These are phyloP conservation scores for Cryptotis parvus DNA, from an alignment of 2,113 vertebrate species.

Conservation along the genomic window DNA sequence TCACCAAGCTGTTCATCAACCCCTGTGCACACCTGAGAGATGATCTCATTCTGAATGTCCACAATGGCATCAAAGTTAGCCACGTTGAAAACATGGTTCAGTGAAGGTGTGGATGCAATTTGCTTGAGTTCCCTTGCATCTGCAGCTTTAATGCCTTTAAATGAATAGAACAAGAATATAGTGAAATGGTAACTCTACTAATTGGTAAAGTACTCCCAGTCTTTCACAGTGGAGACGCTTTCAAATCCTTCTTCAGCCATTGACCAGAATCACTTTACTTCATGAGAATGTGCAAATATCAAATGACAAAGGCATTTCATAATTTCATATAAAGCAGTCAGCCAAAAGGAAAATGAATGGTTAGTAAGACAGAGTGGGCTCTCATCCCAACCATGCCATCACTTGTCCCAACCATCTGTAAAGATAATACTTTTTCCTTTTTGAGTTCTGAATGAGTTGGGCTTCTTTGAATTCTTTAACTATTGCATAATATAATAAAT, in stretches of 20 bases:
- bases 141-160: constrained; percentile 93
- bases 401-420: constrained; percentile 65
- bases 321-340: constrained; percentile 31
- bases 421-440: constrained; percentile 69
- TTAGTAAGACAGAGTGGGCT: constrained; percentile 43
- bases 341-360: constrained; percentile 43
- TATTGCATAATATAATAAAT: constrained; percentile 70
- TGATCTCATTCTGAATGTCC: constrained; percentile 92
- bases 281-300: constrained; percentile 34
- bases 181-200: background rate
- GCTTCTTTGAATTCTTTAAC: constrained; percentile 67
- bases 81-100: constrained; percentile 91
- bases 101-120: constrained; percentile 93
- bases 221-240: constrained; percentile 1
- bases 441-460: constrained; percentile 58
- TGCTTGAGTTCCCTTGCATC: constrained; percentile 93
- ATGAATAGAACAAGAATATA: background rate
- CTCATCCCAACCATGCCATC: constrained; percentile 38
- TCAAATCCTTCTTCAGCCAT: constrained; percentile 27
- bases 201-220: background rate
- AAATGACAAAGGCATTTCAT: constrained; percentile 57
- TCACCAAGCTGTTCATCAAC: constrained; percentile 94
- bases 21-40: constrained; percentile 92
- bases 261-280: constrained; percentile 42
- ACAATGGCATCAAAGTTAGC: constrained; percentile 92